Evolutionary conservation across 2,113 vertebrate genomes (phyloP).

Genomic region (Rhinogobius similis): DNA sequence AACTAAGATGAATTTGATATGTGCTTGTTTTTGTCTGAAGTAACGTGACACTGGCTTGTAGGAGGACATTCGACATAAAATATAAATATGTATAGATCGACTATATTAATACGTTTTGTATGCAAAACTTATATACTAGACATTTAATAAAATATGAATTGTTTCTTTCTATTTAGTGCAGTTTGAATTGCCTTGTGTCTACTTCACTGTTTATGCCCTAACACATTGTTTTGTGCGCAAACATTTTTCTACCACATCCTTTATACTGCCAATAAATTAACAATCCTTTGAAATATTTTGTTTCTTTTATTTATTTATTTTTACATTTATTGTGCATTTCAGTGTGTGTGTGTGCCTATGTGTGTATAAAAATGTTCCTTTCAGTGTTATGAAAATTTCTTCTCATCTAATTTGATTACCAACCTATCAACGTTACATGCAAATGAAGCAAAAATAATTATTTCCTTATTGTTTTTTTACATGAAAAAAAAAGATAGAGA

Average conservation of each 20-base stretch:
- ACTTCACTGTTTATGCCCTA: background rate
- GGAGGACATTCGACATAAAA: too few relatives aligned
- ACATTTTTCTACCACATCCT: conserved; percentile 14
- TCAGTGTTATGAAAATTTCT: too few relatives aligned
- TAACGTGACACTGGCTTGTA: background rate
- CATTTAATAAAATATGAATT: background rate
- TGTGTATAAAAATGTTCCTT: too few relatives aligned
- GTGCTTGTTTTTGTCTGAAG: background rate
- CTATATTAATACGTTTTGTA: background rate
- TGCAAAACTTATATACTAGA: background rate
- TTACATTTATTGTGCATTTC: too few relatives aligned
- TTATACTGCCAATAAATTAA: background rate
- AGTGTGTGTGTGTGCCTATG: too few relatives aligned
- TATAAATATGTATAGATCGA: background rate
- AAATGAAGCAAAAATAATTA: too few relatives aligned
- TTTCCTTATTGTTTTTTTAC: too few relatives aligned
- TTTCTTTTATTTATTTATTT: background rate
- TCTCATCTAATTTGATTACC: too few relatives aligned
- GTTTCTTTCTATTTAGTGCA: background rate
- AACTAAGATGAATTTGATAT: background rate
- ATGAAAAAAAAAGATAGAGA: too few relatives aligned
- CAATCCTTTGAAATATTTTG: background rate
- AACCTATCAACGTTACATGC: too few relatives aligned
- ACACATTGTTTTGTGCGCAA: background rate
- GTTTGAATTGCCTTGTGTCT: background rate